These are phyloP conservation scores for Diachasma alloeum DNA, from an alignment of 1,140 invertebrate genomes.

Conservation along the genomic window DNA sequence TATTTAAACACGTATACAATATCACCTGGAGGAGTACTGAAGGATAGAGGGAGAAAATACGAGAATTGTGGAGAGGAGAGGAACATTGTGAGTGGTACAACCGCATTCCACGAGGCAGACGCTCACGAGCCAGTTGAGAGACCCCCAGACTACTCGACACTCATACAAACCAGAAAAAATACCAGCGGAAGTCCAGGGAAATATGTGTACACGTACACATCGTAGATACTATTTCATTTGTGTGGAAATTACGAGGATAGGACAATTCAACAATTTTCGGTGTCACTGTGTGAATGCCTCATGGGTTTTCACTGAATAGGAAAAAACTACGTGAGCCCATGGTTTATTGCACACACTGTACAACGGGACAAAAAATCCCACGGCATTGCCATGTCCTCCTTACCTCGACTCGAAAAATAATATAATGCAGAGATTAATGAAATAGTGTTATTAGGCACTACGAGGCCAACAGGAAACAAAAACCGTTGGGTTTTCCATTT, in stretches of 20 bases:
- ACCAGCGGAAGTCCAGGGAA: background rate
- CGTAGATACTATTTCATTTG: background rate
- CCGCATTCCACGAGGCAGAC: conserved; percentile 43
- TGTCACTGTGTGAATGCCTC: background rate
- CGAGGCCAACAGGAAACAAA: background rate
- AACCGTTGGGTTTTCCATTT: background rate
- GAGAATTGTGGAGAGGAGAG: background rate
- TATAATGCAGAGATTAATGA: background rate
- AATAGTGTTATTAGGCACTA: background rate
- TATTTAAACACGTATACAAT: background rate
- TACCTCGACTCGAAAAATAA: background rate
- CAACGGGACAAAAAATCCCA: background rate
- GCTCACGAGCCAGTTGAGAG: conserved; percentile 1
- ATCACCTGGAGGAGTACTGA: background rate
- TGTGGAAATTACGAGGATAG: background rate
- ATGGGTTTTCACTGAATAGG: background rate
- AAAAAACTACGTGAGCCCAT: background rate
- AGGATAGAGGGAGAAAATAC: background rate
- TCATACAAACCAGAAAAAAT: conserved; percentile 1
- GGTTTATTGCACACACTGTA: background rate
- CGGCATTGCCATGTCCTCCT: background rate
- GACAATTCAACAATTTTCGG: background rate
- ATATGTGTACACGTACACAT: background rate
- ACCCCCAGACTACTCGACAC: conserved; percentile 15
- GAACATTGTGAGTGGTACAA: conserved; percentile 41